phyloP scores from a whole-genome alignment of 2,113 vertebrate genomes.

The Ariopsis seemanni region DNA sequence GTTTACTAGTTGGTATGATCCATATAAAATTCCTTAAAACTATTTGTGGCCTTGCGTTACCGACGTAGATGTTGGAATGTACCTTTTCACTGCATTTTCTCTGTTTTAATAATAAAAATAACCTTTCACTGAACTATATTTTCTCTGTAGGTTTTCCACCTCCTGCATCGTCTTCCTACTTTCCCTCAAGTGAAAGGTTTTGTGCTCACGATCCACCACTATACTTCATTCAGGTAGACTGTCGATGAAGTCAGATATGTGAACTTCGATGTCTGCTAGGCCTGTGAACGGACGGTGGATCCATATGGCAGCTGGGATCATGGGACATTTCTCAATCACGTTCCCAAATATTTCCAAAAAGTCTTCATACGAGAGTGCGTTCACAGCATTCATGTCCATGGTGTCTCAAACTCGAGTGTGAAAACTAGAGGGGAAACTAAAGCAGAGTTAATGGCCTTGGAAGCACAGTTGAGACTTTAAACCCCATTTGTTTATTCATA shows the following conservation, averaged over 20 bases:
- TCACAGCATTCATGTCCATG: slow-evolving; percentile 75
- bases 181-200: neutral
- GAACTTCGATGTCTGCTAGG: slow-evolving; percentile 65
- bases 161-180: neutral
- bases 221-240: slow-evolving; percentile 76
- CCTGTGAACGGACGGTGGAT: slow-evolving; percentile 71
- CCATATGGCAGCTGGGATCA: slow-evolving; percentile 78
- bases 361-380: slow-evolving; percentile 75
- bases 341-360: slow-evolving; percentile 80
- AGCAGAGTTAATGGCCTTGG: slow-evolving; percentile 1
- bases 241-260: slow-evolving; percentile 75
- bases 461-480: slow-evolving; percentile 25
- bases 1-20: no score
- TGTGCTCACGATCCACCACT: neutral
- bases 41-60: no score
- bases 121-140: neutral
- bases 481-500: slow-evolving; percentile 18
- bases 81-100: no score
- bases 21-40: no score
- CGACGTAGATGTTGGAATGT: no score
- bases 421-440: neutral
- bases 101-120: no score
- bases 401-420: neutral
- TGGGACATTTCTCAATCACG: slow-evolving; percentile 78
- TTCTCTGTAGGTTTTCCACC: neutral